Evolutionary conservation across 2,113 vertebrate species (phyloP).

Genomic region (Indicator maculatus): DNA sequence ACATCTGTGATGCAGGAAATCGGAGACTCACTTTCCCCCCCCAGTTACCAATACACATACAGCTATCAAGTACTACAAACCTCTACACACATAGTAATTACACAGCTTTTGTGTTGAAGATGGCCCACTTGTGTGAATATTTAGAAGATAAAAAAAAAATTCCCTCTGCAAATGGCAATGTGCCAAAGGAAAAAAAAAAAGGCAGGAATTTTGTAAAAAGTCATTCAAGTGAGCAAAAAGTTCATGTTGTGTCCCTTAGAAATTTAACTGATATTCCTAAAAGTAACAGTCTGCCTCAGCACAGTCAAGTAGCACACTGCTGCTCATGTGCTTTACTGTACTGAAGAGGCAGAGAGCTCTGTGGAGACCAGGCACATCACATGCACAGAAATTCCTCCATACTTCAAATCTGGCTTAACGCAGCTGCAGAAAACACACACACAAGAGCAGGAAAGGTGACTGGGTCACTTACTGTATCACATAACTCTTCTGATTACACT

Average conservation of each 20-base stretch:
- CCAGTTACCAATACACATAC: neutral
- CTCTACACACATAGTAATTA: neutral
- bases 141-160: neutral
- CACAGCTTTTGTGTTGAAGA: neutral
- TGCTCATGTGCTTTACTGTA: neutral
- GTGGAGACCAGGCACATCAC: neutral
- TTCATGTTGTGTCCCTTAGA: neutral
- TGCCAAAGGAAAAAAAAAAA: too few species aligned
- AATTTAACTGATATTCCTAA: neutral
- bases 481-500: neutral
- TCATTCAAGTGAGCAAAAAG: neutral
- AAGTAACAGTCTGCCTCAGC: neutral
- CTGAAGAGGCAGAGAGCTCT: neutral
- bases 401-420: neutral
- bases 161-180: neutral
- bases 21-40: neutral
- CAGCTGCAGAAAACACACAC: neutral
- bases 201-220: neutral
- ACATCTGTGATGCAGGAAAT: accelerated
- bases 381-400: neutral
- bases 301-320: neutral
- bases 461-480: neutral
- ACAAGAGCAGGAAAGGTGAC: neutral
- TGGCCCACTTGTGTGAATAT: neutral
- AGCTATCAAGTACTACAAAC: slow-evolving; percentile 25